Conservation (phyloP, 1,140 invertebrate genomes). For the Diprion similis region DNA sequence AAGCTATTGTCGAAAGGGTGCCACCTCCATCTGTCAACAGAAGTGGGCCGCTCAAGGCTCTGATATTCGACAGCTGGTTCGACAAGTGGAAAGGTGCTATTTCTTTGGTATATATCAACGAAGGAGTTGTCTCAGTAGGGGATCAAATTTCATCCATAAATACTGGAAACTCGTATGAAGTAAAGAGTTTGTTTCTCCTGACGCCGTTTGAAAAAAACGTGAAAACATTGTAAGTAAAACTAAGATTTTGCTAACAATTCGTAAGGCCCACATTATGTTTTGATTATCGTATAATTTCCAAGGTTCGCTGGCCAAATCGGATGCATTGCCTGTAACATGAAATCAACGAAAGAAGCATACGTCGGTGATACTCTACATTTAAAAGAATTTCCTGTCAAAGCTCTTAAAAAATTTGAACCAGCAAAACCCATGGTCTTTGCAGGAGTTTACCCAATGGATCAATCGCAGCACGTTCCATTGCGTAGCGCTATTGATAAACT, state of each 20-base stretch:
- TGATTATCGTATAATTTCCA: conserved; percentile 46
- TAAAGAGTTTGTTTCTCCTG: conserved; percentile 82
- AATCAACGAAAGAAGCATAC: conserved; percentile 76
- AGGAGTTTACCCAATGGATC: conserved; percentile 92
- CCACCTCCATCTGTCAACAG: conserved; percentile 74
- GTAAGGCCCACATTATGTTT: conserved; percentile 24
- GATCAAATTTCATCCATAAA: conserved; percentile 70
- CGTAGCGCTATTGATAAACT: conserved; percentile 89
- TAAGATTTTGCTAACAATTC: conserved; percentile 15
- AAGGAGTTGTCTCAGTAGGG: conserved; percentile 76
- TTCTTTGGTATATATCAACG: conserved; percentile 79
- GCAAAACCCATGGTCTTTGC: conserved; percentile 93
- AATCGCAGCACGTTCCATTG: conserved; percentile 79
- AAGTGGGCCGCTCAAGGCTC: conserved; percentile 73
- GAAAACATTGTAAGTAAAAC: conserved; percentile 69
- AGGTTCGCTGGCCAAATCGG: conserved; percentile 84
- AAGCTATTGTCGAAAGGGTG: conserved; percentile 79
- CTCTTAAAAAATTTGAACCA: conserved; percentile 72
- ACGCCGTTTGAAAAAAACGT: conserved; percentile 78
- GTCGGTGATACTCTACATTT: conserved; percentile 88
- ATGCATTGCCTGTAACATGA: conserved; percentile 83
- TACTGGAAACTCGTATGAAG: conserved; percentile 76
- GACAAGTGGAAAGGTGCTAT: conserved; percentile 88
- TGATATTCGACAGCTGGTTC: conserved; percentile 96
- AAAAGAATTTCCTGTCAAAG: conserved; percentile 62